These are phyloP conservation scores for Vannuccia rotundouncinata DNA, from an alignment of 2,888 invertebrate species.

Conservation along the genomic window DNA sequence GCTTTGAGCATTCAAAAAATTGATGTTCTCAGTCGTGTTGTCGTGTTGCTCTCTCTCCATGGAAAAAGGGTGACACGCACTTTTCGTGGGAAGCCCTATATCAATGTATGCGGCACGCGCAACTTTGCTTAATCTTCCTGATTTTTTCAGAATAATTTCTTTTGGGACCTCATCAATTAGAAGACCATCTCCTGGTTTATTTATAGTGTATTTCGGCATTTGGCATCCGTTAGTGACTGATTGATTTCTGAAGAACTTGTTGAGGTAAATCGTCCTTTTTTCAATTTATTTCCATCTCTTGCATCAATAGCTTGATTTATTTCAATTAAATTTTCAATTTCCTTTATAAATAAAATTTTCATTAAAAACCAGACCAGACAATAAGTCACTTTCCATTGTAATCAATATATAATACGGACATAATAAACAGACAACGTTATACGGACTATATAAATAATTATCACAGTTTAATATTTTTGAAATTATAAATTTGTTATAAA, in stretches of 20 bases:
- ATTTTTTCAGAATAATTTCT: constrained; percentile 2
- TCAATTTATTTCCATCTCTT: too few species aligned
- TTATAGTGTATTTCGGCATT: background rate
- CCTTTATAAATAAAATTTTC: too few species aligned
- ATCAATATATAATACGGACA: too few species aligned
- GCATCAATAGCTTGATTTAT: too few species aligned
- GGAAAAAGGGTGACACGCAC: background rate
- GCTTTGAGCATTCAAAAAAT: constrained; percentile 18
- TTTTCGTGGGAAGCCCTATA: background rate
- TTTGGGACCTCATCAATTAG: constrained; percentile 5
- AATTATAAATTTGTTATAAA: too few species aligned
- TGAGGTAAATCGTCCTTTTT: background rate
- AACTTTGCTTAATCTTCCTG: constrained; percentile 8
- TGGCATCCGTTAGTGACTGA: background rate
- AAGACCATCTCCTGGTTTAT: background rate
- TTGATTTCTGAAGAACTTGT: background rate
- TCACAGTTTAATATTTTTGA: too few species aligned
- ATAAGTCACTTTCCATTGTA: too few species aligned
- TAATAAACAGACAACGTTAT: too few species aligned
- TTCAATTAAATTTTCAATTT: too few species aligned
- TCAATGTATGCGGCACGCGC: background rate
- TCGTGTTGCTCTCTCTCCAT: background rate
- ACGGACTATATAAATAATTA: too few species aligned
- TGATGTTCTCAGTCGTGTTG: constrained; percentile 15
- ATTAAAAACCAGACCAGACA: too few species aligned